These are phyloP conservation scores for Phragmatobia fuliginosa DNA, from an alignment of 2,888 invertebrate genomes.

Conservation along the genomic window DNA sequence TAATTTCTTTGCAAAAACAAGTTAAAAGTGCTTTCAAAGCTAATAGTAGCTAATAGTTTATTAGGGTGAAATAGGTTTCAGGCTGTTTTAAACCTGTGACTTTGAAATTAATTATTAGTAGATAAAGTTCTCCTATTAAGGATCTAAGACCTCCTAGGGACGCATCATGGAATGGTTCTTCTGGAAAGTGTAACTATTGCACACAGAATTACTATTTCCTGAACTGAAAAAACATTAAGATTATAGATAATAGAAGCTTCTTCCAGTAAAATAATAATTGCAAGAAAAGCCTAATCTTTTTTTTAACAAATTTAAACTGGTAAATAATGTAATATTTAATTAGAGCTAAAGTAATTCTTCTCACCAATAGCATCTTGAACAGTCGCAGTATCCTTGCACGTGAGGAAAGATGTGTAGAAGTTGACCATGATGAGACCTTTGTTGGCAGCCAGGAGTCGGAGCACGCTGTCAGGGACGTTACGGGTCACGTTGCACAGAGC, in stretches of 20 bases:
- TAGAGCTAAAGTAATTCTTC: not conserved
- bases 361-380: constrained; percentile 93
- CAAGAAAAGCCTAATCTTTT: not conserved
- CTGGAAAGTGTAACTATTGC: no score
- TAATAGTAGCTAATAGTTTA: no score
- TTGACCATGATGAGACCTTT: constrained; percentile 95
- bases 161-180: no score
- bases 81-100: not conserved
- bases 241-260: not conserved
- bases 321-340: not conserved
- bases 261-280: not conserved
- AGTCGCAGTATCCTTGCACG: constrained; percentile 91
- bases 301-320: not conserved
- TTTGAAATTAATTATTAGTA: no score
- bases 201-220: no score
- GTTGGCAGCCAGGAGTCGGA: constrained; percentile 91
- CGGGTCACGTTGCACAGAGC: constrained; percentile 93
- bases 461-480: constrained; percentile 93
- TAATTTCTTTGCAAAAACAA: not conserved
- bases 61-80: not conserved
- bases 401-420: constrained; percentile 93
- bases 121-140: no score
- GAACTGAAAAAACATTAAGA: no score
- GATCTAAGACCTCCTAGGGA: no score
- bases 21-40: not conserved